Base-by-base conservation (phyloP, 2,797 vertebrate genomes). In the Vireo griseus region DNA sequence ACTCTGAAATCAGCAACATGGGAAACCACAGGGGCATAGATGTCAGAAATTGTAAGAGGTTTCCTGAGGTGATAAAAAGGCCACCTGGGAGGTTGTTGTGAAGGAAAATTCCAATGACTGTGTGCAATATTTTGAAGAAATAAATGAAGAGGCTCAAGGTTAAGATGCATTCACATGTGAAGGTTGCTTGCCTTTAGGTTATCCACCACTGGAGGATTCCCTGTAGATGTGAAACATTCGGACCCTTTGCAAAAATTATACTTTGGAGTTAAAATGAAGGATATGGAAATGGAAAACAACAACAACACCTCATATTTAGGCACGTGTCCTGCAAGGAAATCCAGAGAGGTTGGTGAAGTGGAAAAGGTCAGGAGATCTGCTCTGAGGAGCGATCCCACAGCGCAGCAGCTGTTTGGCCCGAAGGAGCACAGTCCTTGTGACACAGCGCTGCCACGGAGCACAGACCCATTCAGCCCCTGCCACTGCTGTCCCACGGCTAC, bases 21-120 rank as follows among this genome's bases (percentile, higher is more conserved):
- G 92, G 72, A 95, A 88, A 89, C 73, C 62, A 88, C 6, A 0
- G 66, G 62, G 54, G 40, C 62, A 91, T 73, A 92, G 63, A 88
- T 94, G 87, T 88, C 94, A 96, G 83, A 89, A 92, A 88, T 67
- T 48, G 91, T 62, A 84, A 92, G 73, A 95, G 42, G 91, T 84
- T 96, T 94, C 76, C 80, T 82, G 92, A 91, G 87, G 85, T 95
- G 91, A 94, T 73, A 81, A 65, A 94, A 96, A 92, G 76, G 90
- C 92, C 79, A 86, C 82, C 66, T 63, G 66, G 82, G 79, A 90
- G 37, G 20, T 50, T 77, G 79, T 35, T 90, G 69, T 92, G 86
- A 91, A 94, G 92, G 90, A 95, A 94, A 92, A 96, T 92, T 92
- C 88, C 94, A 86, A 11, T 86, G 90, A 75, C 37, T 24, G 9